Conservation (phyloP, 2,888 invertebrate genomes). For the Digitonthophagus gazella region DNA sequence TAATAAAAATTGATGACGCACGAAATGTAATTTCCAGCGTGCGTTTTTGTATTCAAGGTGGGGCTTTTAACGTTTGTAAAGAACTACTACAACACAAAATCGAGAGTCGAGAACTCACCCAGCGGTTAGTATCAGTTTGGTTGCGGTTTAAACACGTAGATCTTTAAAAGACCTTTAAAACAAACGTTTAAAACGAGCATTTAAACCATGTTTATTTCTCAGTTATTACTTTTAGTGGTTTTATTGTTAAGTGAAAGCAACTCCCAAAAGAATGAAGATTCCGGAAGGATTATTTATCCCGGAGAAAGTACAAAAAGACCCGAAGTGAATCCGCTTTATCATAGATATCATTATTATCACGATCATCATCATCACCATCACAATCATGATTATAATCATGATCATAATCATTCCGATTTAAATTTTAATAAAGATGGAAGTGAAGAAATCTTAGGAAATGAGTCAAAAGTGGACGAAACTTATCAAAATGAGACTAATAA, state of each 20-base stretch:
- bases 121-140: too few relatives aligned
- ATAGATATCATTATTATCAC: constrained; percentile 13
- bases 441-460: too few relatives aligned
- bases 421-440: too few relatives aligned
- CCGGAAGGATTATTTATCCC: neutral
- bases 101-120: neutral
- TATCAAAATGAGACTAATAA: too few relatives aligned
- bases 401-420: neutral
- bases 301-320: neutral
- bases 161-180: too few relatives aligned
- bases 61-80: neutral
- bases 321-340: neutral
- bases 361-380: constrained; percentile 18
- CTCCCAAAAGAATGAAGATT: neutral
- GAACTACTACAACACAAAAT: neutral
- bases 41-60: neutral
- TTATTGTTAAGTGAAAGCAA: neutral
- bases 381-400: constrained; percentile 1
- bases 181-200: too few relatives aligned
- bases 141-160: too few relatives aligned
- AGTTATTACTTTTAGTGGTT: neutral
- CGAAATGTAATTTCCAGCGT: neutral
- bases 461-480: neutral
- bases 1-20: neutral
- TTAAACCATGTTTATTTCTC: too few relatives aligned